Conservation (phyloP, 1,140 invertebrate species). For the Cotesia typhae region DNA sequence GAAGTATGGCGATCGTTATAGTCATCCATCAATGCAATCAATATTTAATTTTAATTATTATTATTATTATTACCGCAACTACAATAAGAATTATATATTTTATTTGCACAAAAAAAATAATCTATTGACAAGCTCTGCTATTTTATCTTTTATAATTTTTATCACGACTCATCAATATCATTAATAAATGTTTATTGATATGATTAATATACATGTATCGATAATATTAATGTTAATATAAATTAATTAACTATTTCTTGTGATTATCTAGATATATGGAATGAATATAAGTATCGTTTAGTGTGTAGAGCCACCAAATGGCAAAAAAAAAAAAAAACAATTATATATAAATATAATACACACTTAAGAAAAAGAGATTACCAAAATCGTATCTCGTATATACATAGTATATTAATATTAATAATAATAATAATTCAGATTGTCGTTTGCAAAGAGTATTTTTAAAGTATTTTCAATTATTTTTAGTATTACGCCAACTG, state of each 20-base stretch:
- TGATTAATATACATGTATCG: conserved; percentile 29
- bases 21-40: conserved; percentile 59
- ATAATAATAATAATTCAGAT: conserved; percentile 40
- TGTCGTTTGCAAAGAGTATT: conserved; percentile 63
- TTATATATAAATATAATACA: background rate
- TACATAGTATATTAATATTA: background rate
- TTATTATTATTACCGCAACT: conserved; percentile 45
- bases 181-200: background rate
- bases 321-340: conserved; percentile 28
- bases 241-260: conserved; percentile 47
- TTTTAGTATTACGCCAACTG: conserved; percentile 60
- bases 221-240: conserved; percentile 45
- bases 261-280: conserved; percentile 47
- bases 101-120: conserved; percentile 21
- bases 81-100: conserved; percentile 25
- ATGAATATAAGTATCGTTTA: conserved; percentile 43
- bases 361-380: conserved; percentile 14
- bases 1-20: conserved; percentile 42
- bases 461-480: conserved; percentile 64
- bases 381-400: conserved; percentile 30
- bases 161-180: conserved; percentile 1
- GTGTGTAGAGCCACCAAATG: conserved; percentile 41
- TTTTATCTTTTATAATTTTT: conserved; percentile 35
- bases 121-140: conserved; percentile 36
- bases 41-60: conserved; percentile 51